A percentile compares a stretch with the other conserved stretches of the same genome.
Evolutionary conservation across 1,140 invertebrate genomes (phyloP).

Genomic region (Spodoptera frugiperda): DNA sequence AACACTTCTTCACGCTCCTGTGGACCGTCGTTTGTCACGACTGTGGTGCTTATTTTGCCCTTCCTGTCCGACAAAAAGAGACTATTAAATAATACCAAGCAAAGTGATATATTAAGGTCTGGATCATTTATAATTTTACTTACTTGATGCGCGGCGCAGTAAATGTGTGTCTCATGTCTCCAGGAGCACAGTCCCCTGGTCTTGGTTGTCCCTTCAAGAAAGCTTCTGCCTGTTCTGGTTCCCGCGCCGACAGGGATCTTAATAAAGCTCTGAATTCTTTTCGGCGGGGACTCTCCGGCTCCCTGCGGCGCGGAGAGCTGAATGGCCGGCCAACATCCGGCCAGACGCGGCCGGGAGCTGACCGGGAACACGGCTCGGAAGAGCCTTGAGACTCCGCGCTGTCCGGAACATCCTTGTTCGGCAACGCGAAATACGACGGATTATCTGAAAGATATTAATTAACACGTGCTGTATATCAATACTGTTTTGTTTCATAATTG

Average conservation of each 20-base stretch:
- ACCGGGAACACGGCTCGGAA: slow-evolving; percentile 72
- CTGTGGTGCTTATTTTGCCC: slow-evolving; percentile 74
- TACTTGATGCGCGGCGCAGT: slow-evolving; percentile 81
- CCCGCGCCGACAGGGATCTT: slow-evolving; percentile 83
- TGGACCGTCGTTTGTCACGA: slow-evolving; percentile 70
- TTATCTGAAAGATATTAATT: slow-evolving; percentile 80
- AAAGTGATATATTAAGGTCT: neutral
- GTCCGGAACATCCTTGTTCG: slow-evolving; percentile 78
- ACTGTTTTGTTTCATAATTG: neutral
- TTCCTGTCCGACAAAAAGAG: slow-evolving; percentile 62
- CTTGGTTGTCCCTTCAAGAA: slow-evolving; percentile 85
- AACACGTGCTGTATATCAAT: neutral
- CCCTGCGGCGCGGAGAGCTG: slow-evolving; percentile 71
- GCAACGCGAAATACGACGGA: slow-evolving; percentile 87
- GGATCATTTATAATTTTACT: slow-evolving; percentile 45
- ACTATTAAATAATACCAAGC: neutral
- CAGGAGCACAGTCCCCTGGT: slow-evolving; percentile 79
- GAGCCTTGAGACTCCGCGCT: slow-evolving; percentile 59
- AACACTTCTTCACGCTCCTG: slow-evolving; percentile 82
- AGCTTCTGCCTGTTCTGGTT: slow-evolving; percentile 80
- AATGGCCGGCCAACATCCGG: slow-evolving; percentile 68
- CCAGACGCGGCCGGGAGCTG: slow-evolving; percentile 76
- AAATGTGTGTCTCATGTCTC: slow-evolving; percentile 80
- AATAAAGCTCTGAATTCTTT: slow-evolving; percentile 85
- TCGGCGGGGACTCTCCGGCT: slow-evolving; percentile 76